These are phyloP conservation scores for Pantherophis vulpinus DNA, from an alignment of 2,797 vertebrate species.

Conservation along the genomic window DNA sequence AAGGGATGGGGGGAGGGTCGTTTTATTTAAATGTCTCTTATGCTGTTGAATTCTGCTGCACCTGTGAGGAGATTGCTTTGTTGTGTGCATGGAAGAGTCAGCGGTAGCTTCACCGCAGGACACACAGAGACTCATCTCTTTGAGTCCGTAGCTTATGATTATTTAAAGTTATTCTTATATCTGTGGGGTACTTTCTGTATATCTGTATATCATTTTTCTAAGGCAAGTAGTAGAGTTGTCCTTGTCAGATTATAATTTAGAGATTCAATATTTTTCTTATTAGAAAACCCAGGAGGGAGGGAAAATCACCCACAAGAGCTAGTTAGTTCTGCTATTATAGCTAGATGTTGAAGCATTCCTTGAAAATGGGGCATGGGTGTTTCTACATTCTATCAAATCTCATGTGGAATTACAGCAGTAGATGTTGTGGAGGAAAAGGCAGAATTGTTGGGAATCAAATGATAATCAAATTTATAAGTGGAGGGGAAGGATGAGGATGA, in stretches of 20 bases:
- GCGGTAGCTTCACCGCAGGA: background rate
- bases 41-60: background rate
- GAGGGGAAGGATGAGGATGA: background rate
- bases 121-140: background rate
- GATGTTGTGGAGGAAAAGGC: background rate
- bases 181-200: background rate
- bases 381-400: background rate
- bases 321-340: background rate
- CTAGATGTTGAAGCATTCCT: background rate
- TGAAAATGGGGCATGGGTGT: background rate
- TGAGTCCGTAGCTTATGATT: background rate
- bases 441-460: background rate
- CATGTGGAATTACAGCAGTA: background rate
- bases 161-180: background rate
- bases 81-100: background rate
- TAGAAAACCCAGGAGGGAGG: background rate
- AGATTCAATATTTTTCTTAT: background rate
- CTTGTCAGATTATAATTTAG: background rate
- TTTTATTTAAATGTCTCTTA: background rate
- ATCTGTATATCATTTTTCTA: background rate
- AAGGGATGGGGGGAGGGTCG: background rate
- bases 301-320: background rate
- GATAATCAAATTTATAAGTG: background rate
- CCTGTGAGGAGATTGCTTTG: background rate
- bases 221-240: background rate